These are phyloP conservation scores for Enteromius anoplus DNA, from an alignment of 2,797 vertebrate genomes.

Conservation along the genomic window DNA sequence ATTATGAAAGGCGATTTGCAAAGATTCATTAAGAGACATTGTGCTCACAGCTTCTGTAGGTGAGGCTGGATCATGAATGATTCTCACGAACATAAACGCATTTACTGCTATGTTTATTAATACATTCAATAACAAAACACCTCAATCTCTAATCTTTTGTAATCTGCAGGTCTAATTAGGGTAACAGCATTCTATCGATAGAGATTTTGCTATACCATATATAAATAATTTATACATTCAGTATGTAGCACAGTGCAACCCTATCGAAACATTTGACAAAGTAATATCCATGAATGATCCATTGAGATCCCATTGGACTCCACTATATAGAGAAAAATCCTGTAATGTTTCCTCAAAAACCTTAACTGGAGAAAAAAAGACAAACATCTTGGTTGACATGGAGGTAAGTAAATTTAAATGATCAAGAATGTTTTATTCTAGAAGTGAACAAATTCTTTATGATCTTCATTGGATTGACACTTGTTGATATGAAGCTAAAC, in stretches of 20 bases:
- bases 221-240: background rate
- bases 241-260: background rate
- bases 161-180: background rate
- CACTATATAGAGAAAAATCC: background rate
- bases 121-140: too few species aligned
- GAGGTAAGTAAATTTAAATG: background rate
- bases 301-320: too few species aligned
- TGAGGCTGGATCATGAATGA: too few species aligned
- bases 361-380: background rate
- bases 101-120: too few species aligned
- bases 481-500: background rate
- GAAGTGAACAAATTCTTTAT: background rate
- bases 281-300: background rate
- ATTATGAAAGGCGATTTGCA: too few species aligned
- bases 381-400: background rate
- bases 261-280: background rate
- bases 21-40: too few species aligned
- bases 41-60: too few species aligned
- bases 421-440: background rate
- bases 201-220: background rate
- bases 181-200: background rate
- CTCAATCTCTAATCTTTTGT: too few species aligned
- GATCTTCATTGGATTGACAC: background rate
- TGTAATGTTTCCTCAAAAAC: background rate
- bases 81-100: too few species aligned